phyloP scores from a whole-genome alignment of 1,140 invertebrate genomes.

The Drosophila ironensis region DNA sequence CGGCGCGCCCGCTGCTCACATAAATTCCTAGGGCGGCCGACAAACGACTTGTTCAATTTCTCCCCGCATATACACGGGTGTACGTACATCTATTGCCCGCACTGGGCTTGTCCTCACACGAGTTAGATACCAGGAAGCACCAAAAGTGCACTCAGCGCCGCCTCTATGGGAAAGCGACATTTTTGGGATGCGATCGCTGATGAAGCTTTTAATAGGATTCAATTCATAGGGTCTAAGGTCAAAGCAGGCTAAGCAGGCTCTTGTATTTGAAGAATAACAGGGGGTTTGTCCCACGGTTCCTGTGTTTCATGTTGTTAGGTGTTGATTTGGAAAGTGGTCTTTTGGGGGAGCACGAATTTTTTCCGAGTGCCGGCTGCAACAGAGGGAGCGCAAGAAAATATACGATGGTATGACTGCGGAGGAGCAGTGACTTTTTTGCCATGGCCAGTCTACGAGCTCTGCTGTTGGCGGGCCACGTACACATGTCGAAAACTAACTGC shows the following conservation, averaged over 20 bases:
- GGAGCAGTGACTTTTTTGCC: conserved; percentile 26
- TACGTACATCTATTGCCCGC: conserved; percentile 28
- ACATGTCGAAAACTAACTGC: conserved; percentile 77
- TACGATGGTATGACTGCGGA: conserved; percentile 4
- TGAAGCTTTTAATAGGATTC: too few species aligned
- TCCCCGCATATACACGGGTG: conserved; percentile 43
- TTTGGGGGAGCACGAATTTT: neutral
- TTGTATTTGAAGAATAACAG: too few species aligned
- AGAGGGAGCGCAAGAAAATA: conserved; percentile 2
- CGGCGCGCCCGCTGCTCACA: conserved; percentile 51
- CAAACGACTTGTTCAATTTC: conserved; percentile 80
- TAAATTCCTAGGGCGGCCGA: conserved; percentile 71
- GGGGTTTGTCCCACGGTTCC: too few species aligned
- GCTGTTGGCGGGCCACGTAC: conserved; percentile 69
- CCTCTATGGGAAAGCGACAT: too few species aligned
- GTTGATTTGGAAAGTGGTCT: too few species aligned
- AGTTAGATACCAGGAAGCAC: conserved; percentile 25
- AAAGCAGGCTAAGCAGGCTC: too few species aligned
- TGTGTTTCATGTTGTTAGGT: too few species aligned
- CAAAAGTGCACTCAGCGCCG: neutral
- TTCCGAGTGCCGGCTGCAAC: conserved; percentile 4
- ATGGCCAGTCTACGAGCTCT: conserved; percentile 18
- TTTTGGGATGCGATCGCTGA: too few species aligned
- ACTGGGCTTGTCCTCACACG: conserved; percentile 22
- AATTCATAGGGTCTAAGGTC: too few species aligned